Evolutionary conservation across 2,113 vertebrate species (phyloP), one percentile per base, ranked within the genome.

Genomic region (Camarhynchus parvulus): DNA sequence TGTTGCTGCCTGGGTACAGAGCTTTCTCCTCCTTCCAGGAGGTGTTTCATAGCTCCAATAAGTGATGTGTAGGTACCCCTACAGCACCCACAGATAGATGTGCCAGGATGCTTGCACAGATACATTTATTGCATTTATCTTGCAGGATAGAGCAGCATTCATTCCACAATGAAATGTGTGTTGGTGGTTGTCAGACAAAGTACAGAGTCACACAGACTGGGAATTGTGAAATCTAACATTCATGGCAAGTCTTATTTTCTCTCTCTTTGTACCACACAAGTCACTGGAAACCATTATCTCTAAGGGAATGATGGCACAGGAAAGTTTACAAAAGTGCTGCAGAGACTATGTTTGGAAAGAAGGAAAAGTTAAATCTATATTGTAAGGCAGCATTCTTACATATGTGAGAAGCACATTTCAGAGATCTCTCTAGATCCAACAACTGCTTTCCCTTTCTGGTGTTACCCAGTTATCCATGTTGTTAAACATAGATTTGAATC

Each of bases 401-500:
- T 47, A 77, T 4, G 22, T 15, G 22, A 77, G 75, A 93, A 89
- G 27, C 39, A 41, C 44, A 82, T 76, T 88, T 56, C 1, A 19
- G 61, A 79, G 22, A 28, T 53, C n/a, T 44, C 81, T 93, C 62
- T 59, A 31, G 46, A 87, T 79, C 70, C 93, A 97, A 83, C 44
- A 91, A 83, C 55, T 77, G 69, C 93, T 92, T 95, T 92, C 37
- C 41, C 75, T 96, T 95, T 72, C 91, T 95, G 90, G 73, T 84
- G 83, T 85, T 95, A 93, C 28, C 89, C 91, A 84, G 78, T 88
- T 93, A 93, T n/a, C 88, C 85, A 55, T 86, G 90, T 89, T 94
- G 83, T 92, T 94, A 96, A 97, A 95, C 73, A 91, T 9, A 76
- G 91, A 92, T 96, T 69, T 63, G 58, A 97, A 96, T 95, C 94